These are phyloP conservation scores for Bursaphelenchus mucronatus DNA, from an alignment of 1,140 invertebrate genomes.

Conservation along the genomic window DNA sequence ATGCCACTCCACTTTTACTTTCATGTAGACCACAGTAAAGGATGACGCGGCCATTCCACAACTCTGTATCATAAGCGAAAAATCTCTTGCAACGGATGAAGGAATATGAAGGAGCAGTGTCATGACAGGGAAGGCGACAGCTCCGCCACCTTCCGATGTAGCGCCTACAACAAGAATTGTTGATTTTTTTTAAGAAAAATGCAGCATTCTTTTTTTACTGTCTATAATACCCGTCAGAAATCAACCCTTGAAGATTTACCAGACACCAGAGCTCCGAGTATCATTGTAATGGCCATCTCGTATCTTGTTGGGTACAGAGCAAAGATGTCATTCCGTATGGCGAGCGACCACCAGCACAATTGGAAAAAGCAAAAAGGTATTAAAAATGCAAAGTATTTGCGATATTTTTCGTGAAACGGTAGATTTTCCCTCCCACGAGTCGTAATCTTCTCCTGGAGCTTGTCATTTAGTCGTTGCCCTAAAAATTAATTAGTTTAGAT, in stretches of 20 bases:
- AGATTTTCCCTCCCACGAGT: background rate
- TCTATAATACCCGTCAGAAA: too few relatives aligned
- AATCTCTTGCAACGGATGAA: slow-evolving; percentile 50
- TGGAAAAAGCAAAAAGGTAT: slow-evolving; percentile 39
- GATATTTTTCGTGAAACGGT: slow-evolving; percentile 24
- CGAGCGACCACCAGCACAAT: slow-evolving; percentile 45
- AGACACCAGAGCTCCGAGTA: slow-evolving; percentile 30
- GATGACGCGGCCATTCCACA: slow-evolving; percentile 50
- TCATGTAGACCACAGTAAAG: slow-evolving; percentile 52
- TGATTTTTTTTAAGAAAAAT: background rate
- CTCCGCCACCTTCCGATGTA: slow-evolving; percentile 22
- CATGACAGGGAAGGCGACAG: slow-evolving; percentile 57
- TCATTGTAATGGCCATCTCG: slow-evolving; percentile 48
- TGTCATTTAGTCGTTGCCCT: slow-evolving; percentile 10
- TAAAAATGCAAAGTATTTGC: slow-evolving; percentile 44
- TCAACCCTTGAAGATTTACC: too few relatives aligned
- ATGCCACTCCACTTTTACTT: slow-evolving; percentile 45
- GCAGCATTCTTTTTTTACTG: background rate
- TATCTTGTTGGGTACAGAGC: slow-evolving; percentile 34
- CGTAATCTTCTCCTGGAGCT: background rate
- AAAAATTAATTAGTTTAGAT: background rate
- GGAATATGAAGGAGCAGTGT: slow-evolving; percentile 48
- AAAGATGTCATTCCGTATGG: slow-evolving; percentile 49
- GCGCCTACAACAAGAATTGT: slow-evolving; percentile 11
- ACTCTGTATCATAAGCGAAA: slow-evolving; percentile 56